phyloP scores from a whole-genome alignment of 1,140 invertebrate species.

The Rhopalosiphum padi region DNA sequence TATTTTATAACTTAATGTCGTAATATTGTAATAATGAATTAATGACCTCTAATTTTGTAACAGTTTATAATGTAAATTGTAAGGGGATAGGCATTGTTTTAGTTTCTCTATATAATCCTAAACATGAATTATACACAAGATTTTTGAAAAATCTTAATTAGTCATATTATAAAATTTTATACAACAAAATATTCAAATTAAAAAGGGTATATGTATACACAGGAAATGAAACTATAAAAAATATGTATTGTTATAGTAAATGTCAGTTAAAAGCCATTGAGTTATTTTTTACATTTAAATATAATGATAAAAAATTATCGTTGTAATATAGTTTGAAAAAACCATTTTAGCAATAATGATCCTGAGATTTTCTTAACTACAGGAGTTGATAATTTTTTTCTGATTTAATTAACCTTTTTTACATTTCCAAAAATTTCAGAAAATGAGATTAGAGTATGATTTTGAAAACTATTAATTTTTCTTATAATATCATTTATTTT shows the following conservation, averaged over 20 bases:
- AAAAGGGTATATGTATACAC: not conserved
- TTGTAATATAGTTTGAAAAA: not conserved
- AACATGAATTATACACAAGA: not conserved
- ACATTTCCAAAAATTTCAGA: not conserved
- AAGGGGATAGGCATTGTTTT: not conserved
- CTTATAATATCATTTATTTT: not conserved
- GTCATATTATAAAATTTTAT: not conserved
- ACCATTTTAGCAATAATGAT: not conserved
- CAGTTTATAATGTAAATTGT: not conserved
- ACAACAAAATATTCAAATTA: not conserved
- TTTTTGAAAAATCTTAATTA: not conserved
- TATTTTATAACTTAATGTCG: not conserved
- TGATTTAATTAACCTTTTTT: not conserved
- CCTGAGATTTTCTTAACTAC: not conserved
- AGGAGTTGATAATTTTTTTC: not conserved
- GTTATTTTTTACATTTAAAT: not conserved
- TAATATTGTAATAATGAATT: not conserved
- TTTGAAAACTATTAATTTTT: not conserved
- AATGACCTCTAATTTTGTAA: slow-evolving; percentile 11
- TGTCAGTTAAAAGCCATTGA: not conserved
- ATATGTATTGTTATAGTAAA: not conserved
- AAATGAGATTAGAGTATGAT: not conserved
- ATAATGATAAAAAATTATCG: not conserved
- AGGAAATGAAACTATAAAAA: not conserved
- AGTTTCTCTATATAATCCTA: not conserved